phyloP scores from a whole-genome alignment of 2,797 vertebrate species.

The Peromyscus aztecus region DNA sequence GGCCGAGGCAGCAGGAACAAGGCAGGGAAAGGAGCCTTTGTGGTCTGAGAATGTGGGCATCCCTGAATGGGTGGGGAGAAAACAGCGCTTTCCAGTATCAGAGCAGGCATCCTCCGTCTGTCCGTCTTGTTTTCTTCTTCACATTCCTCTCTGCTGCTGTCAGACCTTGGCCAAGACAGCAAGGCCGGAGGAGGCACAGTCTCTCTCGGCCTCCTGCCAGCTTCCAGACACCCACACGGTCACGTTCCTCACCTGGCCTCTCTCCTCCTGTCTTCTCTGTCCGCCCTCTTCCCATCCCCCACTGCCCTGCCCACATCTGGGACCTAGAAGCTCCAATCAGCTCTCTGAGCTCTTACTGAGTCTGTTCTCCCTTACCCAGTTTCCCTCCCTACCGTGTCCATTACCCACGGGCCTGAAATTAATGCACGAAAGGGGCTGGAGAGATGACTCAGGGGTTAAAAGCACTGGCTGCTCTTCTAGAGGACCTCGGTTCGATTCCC shows the following conservation, averaged over 20 bases:
- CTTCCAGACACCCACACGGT: slow-evolving; percentile 30
- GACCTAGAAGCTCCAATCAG: background rate
- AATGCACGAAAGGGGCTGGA: background rate
- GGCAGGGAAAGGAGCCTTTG: background rate
- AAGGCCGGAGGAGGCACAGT: slow-evolving; percentile 63
- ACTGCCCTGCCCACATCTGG: background rate
- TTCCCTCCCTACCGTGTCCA: background rate
- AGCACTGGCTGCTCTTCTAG: background rate
- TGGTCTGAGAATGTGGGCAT: background rate
- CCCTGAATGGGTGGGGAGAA: background rate
- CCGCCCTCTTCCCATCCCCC: background rate
- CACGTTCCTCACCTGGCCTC: slow-evolving; percentile 1
- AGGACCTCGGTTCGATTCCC: background rate
- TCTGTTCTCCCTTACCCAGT: background rate
- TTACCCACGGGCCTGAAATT: background rate
- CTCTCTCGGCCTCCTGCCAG: slow-evolving; percentile 57
- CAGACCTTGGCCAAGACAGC: slow-evolving; percentile 42
- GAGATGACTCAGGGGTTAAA: background rate
- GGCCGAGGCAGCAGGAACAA: background rate
- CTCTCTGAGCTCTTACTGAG: background rate
- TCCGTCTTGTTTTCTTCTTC: slow-evolving; percentile 14
- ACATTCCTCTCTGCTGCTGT: background rate
- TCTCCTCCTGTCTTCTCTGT: background rate
- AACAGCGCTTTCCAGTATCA: background rate
- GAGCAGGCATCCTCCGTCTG: background rate